These are phyloP conservation scores for Eupithecia centaureata DNA, from an alignment of 2,888 invertebrate genomes.

Conservation along the genomic window DNA sequence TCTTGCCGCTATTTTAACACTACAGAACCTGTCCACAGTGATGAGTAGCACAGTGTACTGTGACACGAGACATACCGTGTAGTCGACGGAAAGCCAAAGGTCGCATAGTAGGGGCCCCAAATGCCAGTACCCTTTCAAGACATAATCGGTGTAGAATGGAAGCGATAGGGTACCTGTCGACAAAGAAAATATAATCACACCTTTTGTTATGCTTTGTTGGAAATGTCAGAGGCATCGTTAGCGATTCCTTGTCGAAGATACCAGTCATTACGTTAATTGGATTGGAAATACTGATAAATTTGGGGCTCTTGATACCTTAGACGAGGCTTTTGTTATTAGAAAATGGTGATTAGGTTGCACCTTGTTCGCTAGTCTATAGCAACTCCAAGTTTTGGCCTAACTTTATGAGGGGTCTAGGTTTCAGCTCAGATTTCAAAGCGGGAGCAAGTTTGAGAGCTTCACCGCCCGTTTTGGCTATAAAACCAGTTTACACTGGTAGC, in stretches of 20 bases:
- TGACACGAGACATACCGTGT: slow-evolving; percentile 99
- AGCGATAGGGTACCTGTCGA: slow-evolving; percentile 95
- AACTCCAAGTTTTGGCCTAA: not conserved
- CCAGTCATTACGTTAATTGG: slow-evolving; percentile 32
- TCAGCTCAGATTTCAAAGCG: not conserved
- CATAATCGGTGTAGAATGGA: slow-evolving; percentile 99
- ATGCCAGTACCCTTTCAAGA: slow-evolving; percentile 98
- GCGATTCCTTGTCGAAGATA: slow-evolving; percentile 30
- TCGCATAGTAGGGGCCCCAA: slow-evolving; percentile 98
- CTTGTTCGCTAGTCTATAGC: not conserved
- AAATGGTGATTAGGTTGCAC: not conserved
- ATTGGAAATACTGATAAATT: slow-evolving; percentile 24
- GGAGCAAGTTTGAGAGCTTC: not conserved
- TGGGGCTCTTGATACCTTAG: slow-evolving; percentile 1
- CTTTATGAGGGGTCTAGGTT: not conserved
- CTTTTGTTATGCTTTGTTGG: slow-evolving; percentile 35
- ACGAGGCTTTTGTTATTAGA: not conserved
- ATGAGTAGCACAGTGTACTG: slow-evolving; percentile 99
- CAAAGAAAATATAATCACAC: slow-evolving; percentile 51
- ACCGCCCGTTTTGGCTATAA: not conserved
- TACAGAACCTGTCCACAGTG: slow-evolving; percentile 99
- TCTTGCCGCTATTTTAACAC: slow-evolving; percentile 98
- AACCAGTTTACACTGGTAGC: slow-evolving; percentile 10
- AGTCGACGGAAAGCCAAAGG: slow-evolving; percentile 99
- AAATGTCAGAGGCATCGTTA: slow-evolving; percentile 40